Evolutionary conservation across 2,888 invertebrate species (phyloP), one percentile per base, ranked within the genome.

Genomic region (Lasioglossum figueresi): DNA sequence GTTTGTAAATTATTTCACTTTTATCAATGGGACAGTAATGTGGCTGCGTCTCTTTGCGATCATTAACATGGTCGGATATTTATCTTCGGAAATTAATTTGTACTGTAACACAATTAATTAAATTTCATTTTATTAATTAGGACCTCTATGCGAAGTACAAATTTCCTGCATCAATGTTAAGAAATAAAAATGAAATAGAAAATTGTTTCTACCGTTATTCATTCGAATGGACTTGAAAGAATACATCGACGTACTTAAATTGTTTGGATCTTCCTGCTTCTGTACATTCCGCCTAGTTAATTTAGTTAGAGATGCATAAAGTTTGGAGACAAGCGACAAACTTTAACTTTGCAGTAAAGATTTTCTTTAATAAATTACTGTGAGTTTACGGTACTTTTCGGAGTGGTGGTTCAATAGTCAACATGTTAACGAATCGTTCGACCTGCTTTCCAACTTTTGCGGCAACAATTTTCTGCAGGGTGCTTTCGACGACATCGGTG

Each of bases 1-100:
- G n/a, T n/a, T n/a, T n/a, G 23, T 72, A 19, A 70, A 37, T 76
- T 81, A 72, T 45, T 37, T 14, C 59, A 40, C 71, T 16, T 37
- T 45, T 31, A 4, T 31, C 68, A 23, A 45, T 43, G 75, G 4
- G 19, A 70, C 31, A 43, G 23, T 31, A n/a, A n/a, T 48, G 12
- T 27, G 27, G 14, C 14, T 3, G 19, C 27, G n/a, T 2, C 52
- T 31, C 40, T 27, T 48, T 16, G 6, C 34, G 48, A 19, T 34
- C 68, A 8, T 48, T n/a, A 66, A 63, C 63, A 16, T 14, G 16
- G 6, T 63, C 4, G 12, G n/a, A 12, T 56, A 56, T n/a, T 56
- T 23, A 56, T 6, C n/a, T 12, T 10, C 4, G 10, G 12, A 12
- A 12, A n/a, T n/a, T 0, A n/a, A n/a, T 12, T n/a, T 56, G 4